phyloP scores from a whole-genome alignment of 2,888 invertebrate species.

The Cheilosia vernalis region DNA sequence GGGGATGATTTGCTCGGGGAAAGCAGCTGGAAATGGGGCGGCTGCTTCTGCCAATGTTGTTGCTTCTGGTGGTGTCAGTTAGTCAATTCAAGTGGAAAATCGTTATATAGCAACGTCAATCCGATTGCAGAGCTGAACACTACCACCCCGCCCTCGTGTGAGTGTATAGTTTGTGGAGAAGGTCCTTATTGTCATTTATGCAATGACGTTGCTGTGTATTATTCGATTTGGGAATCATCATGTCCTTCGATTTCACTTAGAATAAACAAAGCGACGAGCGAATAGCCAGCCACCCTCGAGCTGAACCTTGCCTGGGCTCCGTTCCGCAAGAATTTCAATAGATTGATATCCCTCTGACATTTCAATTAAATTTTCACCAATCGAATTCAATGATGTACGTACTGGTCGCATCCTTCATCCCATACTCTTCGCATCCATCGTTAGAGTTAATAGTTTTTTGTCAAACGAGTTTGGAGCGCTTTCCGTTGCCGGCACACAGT shows the following conservation, averaged over 20 bases:
- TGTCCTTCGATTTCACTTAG: constrained; percentile 73
- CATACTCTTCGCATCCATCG: constrained; percentile 43
- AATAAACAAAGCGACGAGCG: constrained; percentile 68
- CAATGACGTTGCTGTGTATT: constrained; percentile 67
- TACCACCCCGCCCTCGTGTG: constrained; percentile 24
- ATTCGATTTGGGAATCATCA: constrained; percentile 72
- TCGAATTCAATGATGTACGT: constrained; percentile 66
- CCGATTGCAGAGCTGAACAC: constrained; percentile 33
- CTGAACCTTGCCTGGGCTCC: background rate
- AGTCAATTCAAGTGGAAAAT: constrained; percentile 75
- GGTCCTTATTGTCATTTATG: constrained; percentile 71
- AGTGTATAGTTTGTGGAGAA: constrained; percentile 51
- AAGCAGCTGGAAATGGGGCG: constrained; percentile 27
- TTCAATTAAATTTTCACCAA: constrained; percentile 75
- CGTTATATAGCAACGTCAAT: constrained; percentile 70
- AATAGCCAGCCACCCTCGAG: constrained; percentile 34
- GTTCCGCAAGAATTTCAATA: constrained; percentile 69
- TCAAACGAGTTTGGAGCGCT: constrained; percentile 48
- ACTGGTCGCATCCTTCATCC: constrained; percentile 65
- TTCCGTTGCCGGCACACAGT: constrained; percentile 36
- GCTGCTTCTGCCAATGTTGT: constrained; percentile 50
- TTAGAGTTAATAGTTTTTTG: constrained; percentile 70
- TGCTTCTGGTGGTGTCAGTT: constrained; percentile 74
- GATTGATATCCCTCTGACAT: constrained; percentile 73
- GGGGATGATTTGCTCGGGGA: constrained; percentile 27